These are phyloP conservation scores for Dinomys branickii DNA, from an alignment of 2,113 vertebrate species.

Conservation along the genomic window DNA sequence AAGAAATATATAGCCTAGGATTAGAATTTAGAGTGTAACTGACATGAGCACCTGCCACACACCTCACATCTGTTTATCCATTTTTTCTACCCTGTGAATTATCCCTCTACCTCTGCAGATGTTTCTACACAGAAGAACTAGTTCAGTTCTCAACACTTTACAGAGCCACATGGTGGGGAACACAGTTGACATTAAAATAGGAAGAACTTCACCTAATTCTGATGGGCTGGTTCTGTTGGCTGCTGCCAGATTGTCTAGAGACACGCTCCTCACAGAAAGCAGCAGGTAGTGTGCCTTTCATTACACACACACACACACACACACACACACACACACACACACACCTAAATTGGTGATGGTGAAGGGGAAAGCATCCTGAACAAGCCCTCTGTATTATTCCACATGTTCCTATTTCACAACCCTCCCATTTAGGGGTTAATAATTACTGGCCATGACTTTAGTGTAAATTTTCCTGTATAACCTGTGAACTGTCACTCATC, in stretches of 20 bases:
- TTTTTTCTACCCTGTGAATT: not conserved
- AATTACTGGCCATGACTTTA: not conserved
- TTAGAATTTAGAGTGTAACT: not conserved
- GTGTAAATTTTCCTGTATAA: not conserved
- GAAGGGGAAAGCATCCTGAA: not conserved
- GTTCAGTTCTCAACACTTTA: not conserved
- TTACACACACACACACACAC: too few relatives aligned
- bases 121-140: not conserved
- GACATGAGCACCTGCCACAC: not conserved
- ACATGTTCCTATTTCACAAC: not conserved
- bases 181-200: not conserved
- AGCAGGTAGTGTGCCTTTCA: not conserved
- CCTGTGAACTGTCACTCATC: not conserved
- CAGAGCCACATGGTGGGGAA: not conserved
- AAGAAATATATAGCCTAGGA: not conserved
- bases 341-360: not conserved
- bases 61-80: not conserved
- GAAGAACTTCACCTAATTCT: not conserved
- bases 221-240: not conserved
- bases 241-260: not conserved
- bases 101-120: not conserved
- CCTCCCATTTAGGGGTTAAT: not conserved
- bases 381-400: not conserved
- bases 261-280: not conserved
- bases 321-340: not conserved